Evolutionary conservation across 2,888 invertebrate genomes (phyloP).

Genomic region (Colostygia pectinataria): DNA sequence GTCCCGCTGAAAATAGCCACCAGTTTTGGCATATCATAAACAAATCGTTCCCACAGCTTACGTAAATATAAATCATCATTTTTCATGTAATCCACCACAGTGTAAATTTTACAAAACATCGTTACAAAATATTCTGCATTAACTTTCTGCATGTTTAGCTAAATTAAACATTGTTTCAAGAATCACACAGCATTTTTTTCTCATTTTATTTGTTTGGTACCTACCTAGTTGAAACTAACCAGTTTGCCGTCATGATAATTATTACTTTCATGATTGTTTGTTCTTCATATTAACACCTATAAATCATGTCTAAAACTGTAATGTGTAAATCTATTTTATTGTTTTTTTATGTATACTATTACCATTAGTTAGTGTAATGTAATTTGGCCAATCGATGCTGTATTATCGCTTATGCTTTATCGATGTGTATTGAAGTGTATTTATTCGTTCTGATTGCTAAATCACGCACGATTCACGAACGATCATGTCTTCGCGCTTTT

Average conservation of each 20-base stretch:
- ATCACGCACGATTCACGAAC: background rate
- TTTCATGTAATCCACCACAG: constrained; percentile 25
- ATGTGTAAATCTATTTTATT: no score
- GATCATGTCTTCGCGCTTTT: background rate
- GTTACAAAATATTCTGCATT: constrained; percentile 13
- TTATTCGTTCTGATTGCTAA: no score
- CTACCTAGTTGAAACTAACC: constrained; percentile 5
- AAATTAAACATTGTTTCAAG: constrained; percentile 1
- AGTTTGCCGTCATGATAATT: constrained; percentile 24
- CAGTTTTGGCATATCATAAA: constrained; percentile 55
- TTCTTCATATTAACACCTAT: no score
- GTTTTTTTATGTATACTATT: no score
- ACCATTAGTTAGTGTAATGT: no score
- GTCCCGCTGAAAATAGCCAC: constrained; percentile 54
- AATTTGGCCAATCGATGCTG: no score
- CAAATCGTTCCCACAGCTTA: constrained; percentile 39
- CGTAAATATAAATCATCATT: constrained; percentile 26
- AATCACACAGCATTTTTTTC: background rate
- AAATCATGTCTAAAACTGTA: no score
- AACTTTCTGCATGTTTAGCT: background rate
- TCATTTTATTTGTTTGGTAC: constrained; percentile 7
- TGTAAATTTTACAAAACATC: constrained; percentile 18
- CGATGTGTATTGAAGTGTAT: background rate
- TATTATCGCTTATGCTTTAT: constrained; percentile 9
- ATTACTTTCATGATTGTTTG: constrained; percentile 27